Conservation (phyloP, 2,797 vertebrate genomes). For the Morelia viridis region DNA sequence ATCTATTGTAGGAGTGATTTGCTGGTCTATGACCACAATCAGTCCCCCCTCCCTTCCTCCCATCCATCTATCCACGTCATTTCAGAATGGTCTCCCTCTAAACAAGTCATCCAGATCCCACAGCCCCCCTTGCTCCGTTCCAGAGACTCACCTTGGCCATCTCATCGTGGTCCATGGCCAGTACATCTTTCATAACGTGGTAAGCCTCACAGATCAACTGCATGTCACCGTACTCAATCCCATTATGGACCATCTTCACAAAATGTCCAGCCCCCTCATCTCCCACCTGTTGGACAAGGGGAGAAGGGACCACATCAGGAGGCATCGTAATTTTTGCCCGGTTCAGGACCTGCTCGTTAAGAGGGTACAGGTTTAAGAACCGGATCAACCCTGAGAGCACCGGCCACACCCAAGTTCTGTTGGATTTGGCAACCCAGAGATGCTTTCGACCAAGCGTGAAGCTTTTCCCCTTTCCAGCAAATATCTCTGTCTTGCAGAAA, state of each 20-base stretch:
- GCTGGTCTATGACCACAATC: neutral
- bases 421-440: no score
- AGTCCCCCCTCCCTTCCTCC: neutral
- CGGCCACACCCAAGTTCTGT: neutral
- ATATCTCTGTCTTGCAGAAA: neutral
- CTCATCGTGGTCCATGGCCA: slow-evolving; percentile 87
- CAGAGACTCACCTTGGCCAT: slow-evolving; percentile 86
- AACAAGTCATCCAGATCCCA: neutral
- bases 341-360: neutral
- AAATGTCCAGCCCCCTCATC: slow-evolving; percentile 96
- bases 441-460: neutral
- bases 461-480: neutral
- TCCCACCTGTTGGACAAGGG: slow-evolving; percentile 81
- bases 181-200: slow-evolving; percentile 93
- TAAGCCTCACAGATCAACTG: slow-evolving; percentile 98
- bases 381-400: neutral
- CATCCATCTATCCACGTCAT: neutral
- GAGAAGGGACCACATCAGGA: neutral
- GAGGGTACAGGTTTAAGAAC: neutral
- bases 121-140: no score
- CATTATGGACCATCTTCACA: slow-evolving; percentile 99
- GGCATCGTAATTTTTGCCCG: neutral
- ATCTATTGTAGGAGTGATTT: neutral
- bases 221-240: slow-evolving; percentile 99
- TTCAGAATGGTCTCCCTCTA: neutral